Evolutionary conservation across 2,797 vertebrate genomes (phyloP).

Genomic region (Capromys pilorides): DNA sequence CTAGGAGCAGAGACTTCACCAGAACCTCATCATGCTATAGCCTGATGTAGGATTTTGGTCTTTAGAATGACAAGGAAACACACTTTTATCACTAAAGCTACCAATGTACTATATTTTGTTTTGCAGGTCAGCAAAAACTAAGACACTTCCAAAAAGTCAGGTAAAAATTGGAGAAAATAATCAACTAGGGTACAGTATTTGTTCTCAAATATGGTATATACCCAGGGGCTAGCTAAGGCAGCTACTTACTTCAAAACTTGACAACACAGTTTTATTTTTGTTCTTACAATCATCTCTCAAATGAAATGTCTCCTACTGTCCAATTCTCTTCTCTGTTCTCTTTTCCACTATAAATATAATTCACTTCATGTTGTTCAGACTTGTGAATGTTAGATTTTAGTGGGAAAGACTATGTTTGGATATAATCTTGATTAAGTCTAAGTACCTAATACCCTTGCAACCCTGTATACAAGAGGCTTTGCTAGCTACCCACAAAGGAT

Average conservation of each 20-base stretch:
- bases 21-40: no score
- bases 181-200: background rate
- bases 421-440: background rate
- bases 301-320: background rate
- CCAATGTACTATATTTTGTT: background rate
- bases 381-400: conserved; percentile 40
- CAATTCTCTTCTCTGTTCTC: background rate
- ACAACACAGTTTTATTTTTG: background rate
- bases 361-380: background rate
- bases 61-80: background rate
- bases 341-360: conserved; percentile 51
- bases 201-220: background rate
- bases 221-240: background rate
- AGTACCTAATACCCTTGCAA: background rate
- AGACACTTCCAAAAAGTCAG: conserved; percentile 5
- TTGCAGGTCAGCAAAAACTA: background rate
- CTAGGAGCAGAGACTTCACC: background rate
- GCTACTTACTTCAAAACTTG: background rate
- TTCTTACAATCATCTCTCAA: background rate
- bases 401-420: conserved; percentile 54
- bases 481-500: background rate
- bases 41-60: background rate
- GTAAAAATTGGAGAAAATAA: conserved; percentile 9
- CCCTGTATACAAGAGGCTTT: background rate
- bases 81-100: background rate